Base-by-base conservation (phyloP, 35 echinoderm and acorn worm species). In the Strongylocentrotus purpuratus region DNA sequence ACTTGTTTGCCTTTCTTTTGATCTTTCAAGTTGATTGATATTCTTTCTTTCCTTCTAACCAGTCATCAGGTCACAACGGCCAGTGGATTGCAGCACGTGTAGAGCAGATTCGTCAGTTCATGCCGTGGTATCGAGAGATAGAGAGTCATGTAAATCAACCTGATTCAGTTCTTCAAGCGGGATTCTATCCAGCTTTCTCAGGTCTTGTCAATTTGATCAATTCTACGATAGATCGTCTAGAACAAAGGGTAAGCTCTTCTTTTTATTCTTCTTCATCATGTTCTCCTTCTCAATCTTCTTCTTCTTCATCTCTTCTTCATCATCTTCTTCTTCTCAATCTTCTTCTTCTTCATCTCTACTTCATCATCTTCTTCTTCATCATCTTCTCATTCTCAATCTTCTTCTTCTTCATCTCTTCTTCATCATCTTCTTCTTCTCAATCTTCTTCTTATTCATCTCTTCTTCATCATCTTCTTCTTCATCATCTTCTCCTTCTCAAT, bases 81-180 rank as follows among this genome's bases (percentile, higher is more conserved):
- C 87, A 89, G 31, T 89, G 87, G 87, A 89, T 89, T 45, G 87
- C 87, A 33, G 87, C 87, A 7, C 87, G 87, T 18, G 87, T 89
- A 46, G 87, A 89, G 25, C 87, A 89, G 45, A 89, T 89, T 9
- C 87, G 87, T 28, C 87, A 89, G 33, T 33, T 89, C 20, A 89
- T 46, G 33, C 87, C 87, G 14, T 89, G 87, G 87, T 89, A 89
- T 25, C 12, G 33, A 46, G 33, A 46, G 31, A 89, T 89, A 89
- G 87, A 89, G 87, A 46, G 45, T 20, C 87, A 89, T 25, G 45
- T 20, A 45, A 89, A 33, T 18, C 32, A 89, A 46, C 33, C 32
- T 45, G 18, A 89, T 35, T 35, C 87, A 22, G 87, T 89, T 5
- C 45, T 89, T 1, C 87, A 33, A 33, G 6, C 18, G 12, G 87